Evolutionary conservation across 2,888 invertebrate species (phyloP).

Genomic region (Furcula furcula): DNA sequence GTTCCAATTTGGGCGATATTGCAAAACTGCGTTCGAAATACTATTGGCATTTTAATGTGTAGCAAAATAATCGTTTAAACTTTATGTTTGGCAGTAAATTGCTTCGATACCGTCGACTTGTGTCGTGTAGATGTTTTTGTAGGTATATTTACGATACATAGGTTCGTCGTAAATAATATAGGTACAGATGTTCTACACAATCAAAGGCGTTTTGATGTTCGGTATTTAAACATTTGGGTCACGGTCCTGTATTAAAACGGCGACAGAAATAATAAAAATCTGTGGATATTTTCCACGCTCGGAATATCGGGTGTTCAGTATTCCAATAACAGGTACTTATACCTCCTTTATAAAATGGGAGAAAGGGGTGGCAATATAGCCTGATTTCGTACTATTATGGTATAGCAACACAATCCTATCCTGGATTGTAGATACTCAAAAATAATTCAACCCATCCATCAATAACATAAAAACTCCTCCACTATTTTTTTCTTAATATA

Average conservation of each 20-base stretch:
- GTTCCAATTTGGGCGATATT: constrained; percentile 14
- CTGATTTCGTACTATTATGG: too few species aligned
- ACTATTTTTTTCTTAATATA: too few species aligned
- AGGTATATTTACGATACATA: constrained; percentile 15
- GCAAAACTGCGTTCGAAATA: constrained; percentile 23
- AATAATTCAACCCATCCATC: too few species aligned
- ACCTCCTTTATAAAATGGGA: too few species aligned
- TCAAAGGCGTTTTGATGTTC: constrained; percentile 20
- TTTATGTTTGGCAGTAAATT: constrained; percentile 45
- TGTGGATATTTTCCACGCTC: too few species aligned
- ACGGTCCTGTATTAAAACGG: constrained; percentile 20
- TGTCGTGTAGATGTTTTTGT: constrained; percentile 28
- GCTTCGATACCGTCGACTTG: constrained; percentile 34
- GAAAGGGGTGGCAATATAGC: too few species aligned
- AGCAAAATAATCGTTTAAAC: constrained; percentile 35
- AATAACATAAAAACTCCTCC: too few species aligned
- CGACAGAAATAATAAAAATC: constrained; percentile 4
- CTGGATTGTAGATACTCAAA: too few species aligned
- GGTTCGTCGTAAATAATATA: not conserved
- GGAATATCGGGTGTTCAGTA: too few species aligned
- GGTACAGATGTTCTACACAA: constrained; percentile 9
- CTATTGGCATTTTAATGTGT: constrained; percentile 26
- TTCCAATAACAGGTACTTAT: too few species aligned
- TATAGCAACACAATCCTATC: too few species aligned
- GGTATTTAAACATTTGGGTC: constrained; percentile 27